Conservation (phyloP, 2,888 invertebrate species). For the Hydrotaea cyrtoneurina region DNA sequence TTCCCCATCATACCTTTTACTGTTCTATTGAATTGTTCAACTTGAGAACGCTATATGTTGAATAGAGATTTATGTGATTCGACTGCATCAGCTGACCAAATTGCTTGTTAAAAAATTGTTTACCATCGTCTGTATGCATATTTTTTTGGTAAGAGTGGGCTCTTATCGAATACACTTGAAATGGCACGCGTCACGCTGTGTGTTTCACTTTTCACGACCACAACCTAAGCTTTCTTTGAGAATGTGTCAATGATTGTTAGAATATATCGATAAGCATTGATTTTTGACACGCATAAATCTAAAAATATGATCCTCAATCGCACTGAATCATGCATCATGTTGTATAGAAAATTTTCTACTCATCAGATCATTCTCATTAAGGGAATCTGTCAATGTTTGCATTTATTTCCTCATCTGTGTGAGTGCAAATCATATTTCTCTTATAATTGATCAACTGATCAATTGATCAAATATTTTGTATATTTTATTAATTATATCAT, state of each 20-base stretch:
- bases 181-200: conserved; percentile 18
- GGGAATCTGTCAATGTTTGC: neutral
- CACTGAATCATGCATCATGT: neutral
- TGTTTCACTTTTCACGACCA: conserved; percentile 39
- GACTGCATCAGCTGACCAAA: too few relatives aligned
- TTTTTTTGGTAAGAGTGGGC: too few relatives aligned
- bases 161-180: conserved; percentile 51
- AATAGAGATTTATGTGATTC: too few relatives aligned
- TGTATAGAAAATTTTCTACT: conserved; percentile 11
- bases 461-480: too few relatives aligned
- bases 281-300: neutral
- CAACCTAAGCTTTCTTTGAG: conserved; percentile 51
- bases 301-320: neutral
- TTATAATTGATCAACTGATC: too few relatives aligned
- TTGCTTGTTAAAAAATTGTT: too few relatives aligned
- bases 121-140: too few relatives aligned
- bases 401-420: neutral
- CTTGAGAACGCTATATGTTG: too few relatives aligned
- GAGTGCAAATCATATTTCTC: too few relatives aligned
- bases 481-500: too few relatives aligned
- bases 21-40: too few relatives aligned
- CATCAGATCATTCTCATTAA: neutral
- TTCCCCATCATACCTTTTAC: too few relatives aligned
- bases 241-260: conserved; percentile 43
- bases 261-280: conserved; percentile 30